phyloP scores from a whole-genome alignment of 2,113 vertebrate genomes.

The Bucco capensis region DNA sequence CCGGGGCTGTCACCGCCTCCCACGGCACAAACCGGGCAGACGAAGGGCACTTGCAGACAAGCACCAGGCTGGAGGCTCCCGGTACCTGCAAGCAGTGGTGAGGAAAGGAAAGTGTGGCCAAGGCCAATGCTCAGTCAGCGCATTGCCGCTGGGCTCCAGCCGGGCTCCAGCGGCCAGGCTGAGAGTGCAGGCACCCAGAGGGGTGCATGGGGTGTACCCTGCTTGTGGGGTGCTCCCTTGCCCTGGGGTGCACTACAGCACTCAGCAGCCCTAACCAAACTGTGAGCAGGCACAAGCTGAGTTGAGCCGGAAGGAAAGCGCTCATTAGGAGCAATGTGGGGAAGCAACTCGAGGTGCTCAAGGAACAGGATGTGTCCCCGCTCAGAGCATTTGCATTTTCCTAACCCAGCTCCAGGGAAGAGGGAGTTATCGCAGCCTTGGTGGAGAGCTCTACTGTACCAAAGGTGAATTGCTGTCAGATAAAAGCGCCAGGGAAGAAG shows the following conservation, averaged over 20 bases:
- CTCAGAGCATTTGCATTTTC: neutral
- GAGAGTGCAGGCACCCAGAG: rapidly evolving
- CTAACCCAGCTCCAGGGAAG: neutral
- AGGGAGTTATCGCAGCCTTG: neutral
- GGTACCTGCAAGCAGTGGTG: rapidly evolving
- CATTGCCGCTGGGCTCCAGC: rapidly evolving
- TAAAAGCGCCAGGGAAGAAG: neutral
- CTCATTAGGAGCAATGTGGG: neutral
- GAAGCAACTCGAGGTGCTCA: neutral
- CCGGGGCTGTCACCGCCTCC: neutral
- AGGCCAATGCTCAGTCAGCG: neutral
- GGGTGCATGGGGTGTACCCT: neutral
- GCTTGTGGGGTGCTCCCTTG: neutral
- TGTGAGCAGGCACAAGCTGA: neutral
- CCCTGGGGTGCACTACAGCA: neutral
- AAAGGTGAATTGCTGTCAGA: neutral
- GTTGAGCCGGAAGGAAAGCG: neutral
- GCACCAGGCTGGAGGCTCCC: neutral
- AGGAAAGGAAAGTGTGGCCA: neutral
- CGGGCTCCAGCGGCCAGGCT: rapidly evolving
- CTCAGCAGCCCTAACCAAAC: neutral
- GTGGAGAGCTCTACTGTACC: neutral
- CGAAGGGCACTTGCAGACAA: neutral
- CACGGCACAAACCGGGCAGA: rapidly evolving
- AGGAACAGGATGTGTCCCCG: neutral